phyloP scores from a whole-genome alignment of 2,888 invertebrate species.

The Congeria kusceri region DNA sequence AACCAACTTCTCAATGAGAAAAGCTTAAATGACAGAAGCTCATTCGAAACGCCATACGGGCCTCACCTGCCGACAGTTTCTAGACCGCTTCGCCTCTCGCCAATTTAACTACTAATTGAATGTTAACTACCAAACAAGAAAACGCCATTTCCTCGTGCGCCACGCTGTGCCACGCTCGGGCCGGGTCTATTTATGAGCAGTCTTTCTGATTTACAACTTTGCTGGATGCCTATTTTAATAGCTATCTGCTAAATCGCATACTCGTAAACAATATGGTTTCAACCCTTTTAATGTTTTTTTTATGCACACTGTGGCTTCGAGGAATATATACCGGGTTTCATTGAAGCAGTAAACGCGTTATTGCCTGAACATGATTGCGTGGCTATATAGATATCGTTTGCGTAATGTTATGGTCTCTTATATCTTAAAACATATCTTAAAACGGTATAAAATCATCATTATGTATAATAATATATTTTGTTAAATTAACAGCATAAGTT shows the following conservation, averaged over 20 bases:
- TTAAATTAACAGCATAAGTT: no score
- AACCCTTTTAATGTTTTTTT: slow-evolving; percentile 34
- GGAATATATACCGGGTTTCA: background rate
- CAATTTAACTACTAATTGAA: slow-evolving; percentile 55
- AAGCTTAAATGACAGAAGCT: no score
- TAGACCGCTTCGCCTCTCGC: slow-evolving; percentile 11
- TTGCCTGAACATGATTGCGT: background rate
- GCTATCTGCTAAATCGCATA: slow-evolving; percentile 27
- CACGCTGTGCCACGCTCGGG: slow-evolving; percentile 28
- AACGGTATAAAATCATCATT: no score
- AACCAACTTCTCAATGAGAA: no score
- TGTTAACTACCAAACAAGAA: slow-evolving; percentile 58
- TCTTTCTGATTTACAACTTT: slow-evolving; percentile 35
- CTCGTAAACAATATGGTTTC: slow-evolving; percentile 37
- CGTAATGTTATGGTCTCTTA: no score
- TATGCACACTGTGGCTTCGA: slow-evolving; percentile 19
- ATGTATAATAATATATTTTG: no score
- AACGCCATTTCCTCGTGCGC: slow-evolving; percentile 33
- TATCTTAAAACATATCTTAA: no score
- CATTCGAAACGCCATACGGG: slow-evolving; percentile 9
- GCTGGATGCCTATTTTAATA: slow-evolving; percentile 43
- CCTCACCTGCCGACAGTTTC: slow-evolving; percentile 18
- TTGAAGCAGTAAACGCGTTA: background rate
- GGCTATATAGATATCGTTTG: background rate
- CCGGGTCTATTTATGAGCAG: slow-evolving; percentile 23